Evolutionary conservation across 2,113 vertebrate genomes (phyloP).

Genomic region (Eurystomus gularis): DNA sequence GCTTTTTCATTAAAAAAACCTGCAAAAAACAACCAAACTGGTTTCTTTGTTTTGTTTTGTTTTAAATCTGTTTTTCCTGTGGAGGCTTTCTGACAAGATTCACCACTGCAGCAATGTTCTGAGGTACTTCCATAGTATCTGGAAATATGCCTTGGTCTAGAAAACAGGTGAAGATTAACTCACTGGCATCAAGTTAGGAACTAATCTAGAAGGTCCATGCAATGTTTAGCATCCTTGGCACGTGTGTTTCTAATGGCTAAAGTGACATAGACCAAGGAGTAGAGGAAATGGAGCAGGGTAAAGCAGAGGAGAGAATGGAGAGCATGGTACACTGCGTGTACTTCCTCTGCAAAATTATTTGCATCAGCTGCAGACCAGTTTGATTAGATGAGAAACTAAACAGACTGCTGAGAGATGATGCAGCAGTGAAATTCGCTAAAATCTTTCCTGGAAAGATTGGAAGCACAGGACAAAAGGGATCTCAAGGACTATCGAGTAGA

Average conservation of each 20-base stretch:
- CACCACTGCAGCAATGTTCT: background rate
- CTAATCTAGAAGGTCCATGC: background rate
- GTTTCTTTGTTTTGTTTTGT: background rate
- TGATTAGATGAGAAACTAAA: background rate
- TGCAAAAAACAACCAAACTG: too few species aligned
- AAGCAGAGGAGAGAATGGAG: background rate
- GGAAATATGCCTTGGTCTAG: background rate
- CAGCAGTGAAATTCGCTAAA: slow-evolving; percentile 2
- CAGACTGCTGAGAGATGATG: background rate
- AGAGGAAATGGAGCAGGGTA: background rate
- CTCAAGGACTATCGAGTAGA: background rate
- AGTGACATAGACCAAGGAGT: background rate
- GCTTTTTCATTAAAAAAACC: background rate
- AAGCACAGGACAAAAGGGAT: background rate
- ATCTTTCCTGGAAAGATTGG: slow-evolving; percentile 1
- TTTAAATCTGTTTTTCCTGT: background rate
- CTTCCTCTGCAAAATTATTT: background rate
- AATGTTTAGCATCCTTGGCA: background rate
- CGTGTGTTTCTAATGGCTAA: background rate
- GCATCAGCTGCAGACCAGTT: background rate
- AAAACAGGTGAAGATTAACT: background rate
- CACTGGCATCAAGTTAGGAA: background rate
- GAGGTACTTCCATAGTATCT: background rate
- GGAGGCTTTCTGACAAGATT: background rate
- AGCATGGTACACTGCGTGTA: background rate